phyloP scores from a whole-genome alignment of 2,888 invertebrate species.

The Nymphalis urticae region DNA sequence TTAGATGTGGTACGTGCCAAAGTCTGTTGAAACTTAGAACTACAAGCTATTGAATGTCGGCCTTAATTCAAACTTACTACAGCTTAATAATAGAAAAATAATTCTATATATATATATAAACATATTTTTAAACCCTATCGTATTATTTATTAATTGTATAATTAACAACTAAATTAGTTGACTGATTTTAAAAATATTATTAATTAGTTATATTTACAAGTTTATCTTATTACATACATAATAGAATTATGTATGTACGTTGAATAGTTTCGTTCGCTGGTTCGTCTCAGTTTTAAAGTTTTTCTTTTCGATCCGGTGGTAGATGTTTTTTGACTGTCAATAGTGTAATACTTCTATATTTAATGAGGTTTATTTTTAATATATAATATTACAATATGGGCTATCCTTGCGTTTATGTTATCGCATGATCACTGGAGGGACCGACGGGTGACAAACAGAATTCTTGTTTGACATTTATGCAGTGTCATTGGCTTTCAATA shows the following conservation, averaged over 20 bases:
- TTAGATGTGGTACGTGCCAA: constrained; percentile 26
- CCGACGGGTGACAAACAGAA: constrained; percentile 76
- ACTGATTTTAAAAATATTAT: not conserved
- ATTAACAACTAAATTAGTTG: not conserved
- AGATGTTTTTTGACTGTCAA: too few species aligned
- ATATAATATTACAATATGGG: constrained; percentile 63
- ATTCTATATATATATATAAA: not conserved
- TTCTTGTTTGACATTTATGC: constrained; percentile 74
- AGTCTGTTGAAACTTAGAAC: constrained; percentile 23
- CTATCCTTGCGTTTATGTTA: constrained; percentile 55
- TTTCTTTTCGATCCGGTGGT: too few species aligned
- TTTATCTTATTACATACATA: constrained; percentile 8
- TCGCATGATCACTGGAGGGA: constrained; percentile 57
- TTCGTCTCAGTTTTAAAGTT: too few species aligned
- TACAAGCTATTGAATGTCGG: constrained; percentile 26
- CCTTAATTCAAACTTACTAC: constrained; percentile 12
- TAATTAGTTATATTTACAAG: too few species aligned
- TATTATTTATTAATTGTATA: not conserved
- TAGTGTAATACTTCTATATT: too few species aligned
- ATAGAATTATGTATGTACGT: not conserved
- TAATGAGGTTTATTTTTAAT: constrained; percentile 19
- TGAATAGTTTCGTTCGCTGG: too few species aligned
- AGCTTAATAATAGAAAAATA: constrained; percentile 18
- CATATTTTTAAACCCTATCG: too few species aligned
- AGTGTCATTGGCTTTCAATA: constrained; percentile 75